Evolutionary conservation across 2,888 invertebrate species (phyloP).

Genomic region (Drosophila recens): DNA sequence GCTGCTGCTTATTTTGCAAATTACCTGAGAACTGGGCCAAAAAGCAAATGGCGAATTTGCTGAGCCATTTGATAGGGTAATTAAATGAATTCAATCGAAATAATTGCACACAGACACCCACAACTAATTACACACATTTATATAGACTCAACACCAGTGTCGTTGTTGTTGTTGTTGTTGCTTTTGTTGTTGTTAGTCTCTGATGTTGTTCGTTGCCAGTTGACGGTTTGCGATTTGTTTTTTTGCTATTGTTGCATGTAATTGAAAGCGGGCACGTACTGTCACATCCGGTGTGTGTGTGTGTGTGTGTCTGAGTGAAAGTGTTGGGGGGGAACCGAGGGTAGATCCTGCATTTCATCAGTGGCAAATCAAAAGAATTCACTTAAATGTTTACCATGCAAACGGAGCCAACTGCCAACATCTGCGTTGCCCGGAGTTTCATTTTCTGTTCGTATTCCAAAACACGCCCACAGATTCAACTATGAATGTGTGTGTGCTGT

Average conservation of each 20-base stretch:
- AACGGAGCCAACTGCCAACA: conserved; percentile 17
- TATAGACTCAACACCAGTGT: conserved; percentile 28
- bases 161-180: conserved; percentile 10
- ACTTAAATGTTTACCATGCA: conserved; percentile 43
- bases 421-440: conserved; percentile 12
- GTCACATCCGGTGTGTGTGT: conserved; percentile 24
- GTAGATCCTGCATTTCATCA: conserved; percentile 37
- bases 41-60: conserved; percentile 14
- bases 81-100: conserved; percentile 52
- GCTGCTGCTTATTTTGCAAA: conserved; percentile 14
- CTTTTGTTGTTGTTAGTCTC: conserved; percentile 7
- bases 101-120: conserved; percentile 44
- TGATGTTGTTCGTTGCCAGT: conserved; percentile 24
- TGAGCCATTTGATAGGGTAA: conserved; percentile 42
- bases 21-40: conserved; percentile 8
- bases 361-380: conserved; percentile 57
- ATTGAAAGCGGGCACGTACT: conserved; percentile 52
- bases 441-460: conserved; percentile 8
- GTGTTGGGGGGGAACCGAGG: neutral
- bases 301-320: conserved; percentile 1
- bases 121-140: conserved; percentile 58
- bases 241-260: conserved; percentile 45
- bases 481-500: conserved; percentile 2
- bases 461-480: conserved; percentile 1
- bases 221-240: conserved; percentile 25